Conservation (phyloP, 2,797 vertebrate genomes). For the Bradypus variegatus region DNA sequence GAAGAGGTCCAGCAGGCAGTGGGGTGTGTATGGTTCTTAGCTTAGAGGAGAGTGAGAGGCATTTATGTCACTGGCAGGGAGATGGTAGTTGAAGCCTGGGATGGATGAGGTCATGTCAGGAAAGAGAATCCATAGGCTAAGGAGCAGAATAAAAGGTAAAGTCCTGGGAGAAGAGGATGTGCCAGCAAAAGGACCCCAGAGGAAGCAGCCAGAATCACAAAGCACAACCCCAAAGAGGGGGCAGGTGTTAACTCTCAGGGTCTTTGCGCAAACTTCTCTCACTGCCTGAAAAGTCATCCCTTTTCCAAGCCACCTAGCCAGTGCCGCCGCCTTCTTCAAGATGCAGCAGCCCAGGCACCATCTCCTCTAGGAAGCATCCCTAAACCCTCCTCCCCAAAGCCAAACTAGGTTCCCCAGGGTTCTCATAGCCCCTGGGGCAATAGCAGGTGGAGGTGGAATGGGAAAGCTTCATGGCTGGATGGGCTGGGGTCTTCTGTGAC, state of each 20-base stretch:
- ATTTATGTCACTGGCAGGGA: not conserved
- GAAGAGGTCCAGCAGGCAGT: not conserved
- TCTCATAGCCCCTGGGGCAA: not conserved
- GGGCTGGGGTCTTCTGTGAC: not conserved
- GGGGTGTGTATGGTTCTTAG: not conserved
- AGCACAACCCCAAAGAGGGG: not conserved
- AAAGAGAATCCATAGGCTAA: not conserved
- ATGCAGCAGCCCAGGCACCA: not conserved
- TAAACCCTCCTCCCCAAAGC: not conserved
- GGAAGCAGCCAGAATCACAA: not conserved
- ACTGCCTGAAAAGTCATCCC: too few species aligned
- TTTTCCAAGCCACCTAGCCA: not conserved
- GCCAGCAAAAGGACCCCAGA: not conserved
- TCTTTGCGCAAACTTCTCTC: not conserved
- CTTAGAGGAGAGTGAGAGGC: not conserved
- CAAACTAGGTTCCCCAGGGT: not conserved
- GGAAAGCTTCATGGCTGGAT: not conserved
- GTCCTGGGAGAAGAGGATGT: not conserved
- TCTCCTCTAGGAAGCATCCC: not conserved
- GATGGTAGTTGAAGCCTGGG: not conserved
- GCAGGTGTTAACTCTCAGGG: not conserved
- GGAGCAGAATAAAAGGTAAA: not conserved
- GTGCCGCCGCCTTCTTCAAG: not conserved
- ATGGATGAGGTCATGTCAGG: accelerated
- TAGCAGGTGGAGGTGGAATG: not conserved